Evolutionary conservation across 2,888 invertebrate species (phyloP), one percentile per base, ranked within the genome.

Genomic region (Sturmia bella): DNA sequence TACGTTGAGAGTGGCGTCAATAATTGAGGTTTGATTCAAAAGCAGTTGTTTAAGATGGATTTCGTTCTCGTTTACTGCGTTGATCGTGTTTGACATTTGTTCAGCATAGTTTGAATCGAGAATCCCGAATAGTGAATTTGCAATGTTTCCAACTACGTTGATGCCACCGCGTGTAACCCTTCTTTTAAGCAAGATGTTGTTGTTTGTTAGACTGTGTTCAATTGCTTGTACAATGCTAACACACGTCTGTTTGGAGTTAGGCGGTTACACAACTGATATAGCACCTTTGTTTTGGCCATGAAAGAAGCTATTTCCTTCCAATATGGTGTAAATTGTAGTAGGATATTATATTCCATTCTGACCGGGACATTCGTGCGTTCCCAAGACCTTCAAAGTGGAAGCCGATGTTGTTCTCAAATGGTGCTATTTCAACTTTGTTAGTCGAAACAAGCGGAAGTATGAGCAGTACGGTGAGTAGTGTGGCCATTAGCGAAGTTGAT

Each of bases 311-410:
- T n/a, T n/a, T 52, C 52, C 39, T 57, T 15, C 39, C 57, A 57
- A 39, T 37, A 37, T 56, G 56, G 13, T 2, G 11, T 39, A 32
- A 32, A 19, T 57, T 57, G 39, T 19, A 39, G 39, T 37, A 57
- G 50, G 50, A 50, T 21, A 21, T 32, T 32, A 56, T 56, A 32
- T 56, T 56, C 32, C 32, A 32, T 15, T 56, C 56, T 56, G 27
- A 56, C 56, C 56, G 56, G 7, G 32, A 56, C 17, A 17, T 13
- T 21, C 50, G 50, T 21, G 21, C 3, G 21, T 12, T 50, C 21
- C 21, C 21, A 11, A 21, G 21, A 21, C 50, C 50, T 12, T 27
- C 27, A 32, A 54, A 54, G 54, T 54, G 9, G 9, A 54, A 27
- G 54, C 32, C 54, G 27, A 54, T 52, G 15, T 54, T 32, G 24